Conservation (phyloP, 2,888 invertebrate genomes). For the Chrysopilus asiliformis region DNA sequence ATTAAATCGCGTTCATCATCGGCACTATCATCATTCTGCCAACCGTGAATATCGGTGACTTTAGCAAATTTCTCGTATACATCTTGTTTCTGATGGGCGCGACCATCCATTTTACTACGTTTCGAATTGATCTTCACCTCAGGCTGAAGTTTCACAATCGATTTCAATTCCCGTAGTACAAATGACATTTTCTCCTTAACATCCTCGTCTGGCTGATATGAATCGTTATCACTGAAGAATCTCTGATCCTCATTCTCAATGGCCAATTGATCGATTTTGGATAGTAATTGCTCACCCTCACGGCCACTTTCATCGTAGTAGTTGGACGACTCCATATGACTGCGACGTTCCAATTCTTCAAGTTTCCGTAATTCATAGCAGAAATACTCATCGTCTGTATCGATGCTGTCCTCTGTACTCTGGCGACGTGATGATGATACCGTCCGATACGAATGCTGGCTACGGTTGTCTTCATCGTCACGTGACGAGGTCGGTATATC, state of each 20-base stretch:
- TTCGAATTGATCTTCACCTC: constrained; percentile 29
- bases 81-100: constrained; percentile 17
- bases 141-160: constrained; percentile 45
- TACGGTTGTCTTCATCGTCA: constrained; percentile 72
- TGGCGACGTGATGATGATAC: constrained; percentile 78
- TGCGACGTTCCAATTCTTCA: constrained; percentile 71
- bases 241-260: constrained; percentile 41
- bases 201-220: constrained; percentile 50
- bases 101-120: constrained; percentile 1
- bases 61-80: constrained; percentile 23
- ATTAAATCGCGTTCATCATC: constrained; percentile 13
- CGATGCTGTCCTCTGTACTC: constrained; percentile 85
- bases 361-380: constrained; percentile 76
- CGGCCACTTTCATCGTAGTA: constrained; percentile 1
- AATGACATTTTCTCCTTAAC: constrained; percentile 69
- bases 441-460: constrained; percentile 78
- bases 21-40: constrained; percentile 23
- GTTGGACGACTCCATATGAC: constrained; percentile 43
- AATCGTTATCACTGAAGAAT: constrained; percentile 30
- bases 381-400: constrained; percentile 89
- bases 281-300: constrained; percentile 22
- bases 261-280: constrained; percentile 41
- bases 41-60: constrained; percentile 29
- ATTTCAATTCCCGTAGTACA: constrained; percentile 60
- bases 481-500: constrained; percentile 64